Percentiles rank a stretch among this genome's conserved stretches.
Conservation (phyloP, 2,888 invertebrate species). For the Meta bourneti region DNA sequence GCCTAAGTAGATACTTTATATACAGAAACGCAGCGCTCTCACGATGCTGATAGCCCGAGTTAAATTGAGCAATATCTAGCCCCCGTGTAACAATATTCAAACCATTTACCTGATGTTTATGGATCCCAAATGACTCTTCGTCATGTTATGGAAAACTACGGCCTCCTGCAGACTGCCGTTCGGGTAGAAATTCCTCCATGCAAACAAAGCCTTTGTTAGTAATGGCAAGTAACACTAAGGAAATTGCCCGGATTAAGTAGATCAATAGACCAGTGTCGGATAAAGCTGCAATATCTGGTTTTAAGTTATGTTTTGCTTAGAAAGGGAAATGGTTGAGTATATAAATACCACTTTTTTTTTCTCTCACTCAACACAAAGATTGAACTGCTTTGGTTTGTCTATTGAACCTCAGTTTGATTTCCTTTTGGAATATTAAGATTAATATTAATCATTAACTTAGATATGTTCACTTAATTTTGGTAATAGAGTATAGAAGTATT, state of each 20-base stretch:
- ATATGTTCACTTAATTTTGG: no score
- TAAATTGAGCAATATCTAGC: conserved; percentile 70
- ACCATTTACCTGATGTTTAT: conserved; percentile 68
- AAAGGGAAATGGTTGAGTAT: no score
- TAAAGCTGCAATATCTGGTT: no score
- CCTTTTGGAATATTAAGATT: no score
- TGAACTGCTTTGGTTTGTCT: no score
- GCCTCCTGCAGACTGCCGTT: conserved; percentile 41
- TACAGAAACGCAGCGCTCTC: conserved; percentile 50
- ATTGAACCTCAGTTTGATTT: no score
- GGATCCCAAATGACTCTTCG: conserved; percentile 60
- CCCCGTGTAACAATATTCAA: conserved; percentile 61
- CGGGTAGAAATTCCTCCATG: conserved; percentile 46
- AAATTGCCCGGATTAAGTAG: conserved; percentile 65
- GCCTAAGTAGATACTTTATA: conserved; percentile 70
- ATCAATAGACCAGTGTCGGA: neutral
- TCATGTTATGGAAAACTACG: conserved; percentile 59
- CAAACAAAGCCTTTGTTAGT: conserved; percentile 50
- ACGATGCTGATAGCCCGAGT: conserved; percentile 48
- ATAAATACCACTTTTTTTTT: no score
- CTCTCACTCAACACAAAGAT: no score
- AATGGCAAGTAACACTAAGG: conserved; percentile 41
- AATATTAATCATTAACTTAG: no score
- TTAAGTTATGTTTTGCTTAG: conserved; percentile 9
- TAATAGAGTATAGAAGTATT: no score